Evolutionary conservation across 2,797 vertebrate genomes (phyloP), one percentile per base, ranked within the genome.

Genomic region (Gymnopithys bicolor): DNA sequence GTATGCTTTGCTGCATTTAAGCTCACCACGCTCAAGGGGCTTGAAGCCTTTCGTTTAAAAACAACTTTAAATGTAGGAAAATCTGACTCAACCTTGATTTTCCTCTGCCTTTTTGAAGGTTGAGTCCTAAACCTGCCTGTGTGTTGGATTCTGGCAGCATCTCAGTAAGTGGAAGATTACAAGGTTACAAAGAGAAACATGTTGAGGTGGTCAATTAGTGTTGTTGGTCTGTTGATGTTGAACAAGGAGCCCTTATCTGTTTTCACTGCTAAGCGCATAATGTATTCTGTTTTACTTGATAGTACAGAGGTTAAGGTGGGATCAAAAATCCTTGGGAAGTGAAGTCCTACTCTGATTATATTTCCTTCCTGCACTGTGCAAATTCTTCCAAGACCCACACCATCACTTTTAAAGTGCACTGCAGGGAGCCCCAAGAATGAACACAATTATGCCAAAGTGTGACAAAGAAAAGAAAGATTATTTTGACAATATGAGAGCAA

Each of bases 331-430:
- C 68, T 68, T 32, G 22, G 77, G 60, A 97, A 95, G 30, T 75
- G 84, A 84, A 86, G 78, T 80, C 77, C 87, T 73, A 56, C 59
- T 15, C 87, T 95, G 25, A 96, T 82, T 70, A 19, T 77, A 93
- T 94, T 97, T 97, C 91, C 96, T 97, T 97, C 91, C 95, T 60
- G 85, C 2, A 5, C 69, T 92, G 80, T 82, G 83, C 16, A 97
- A 93, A 94, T 90, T 91, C 74, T 82, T 91, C 56, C 80, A 91
- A 85, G 90, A 89, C 73, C 53, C 73, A 94, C 70, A 95, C 63
- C 70, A 85, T 95, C 41, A 74, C 73, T 93, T 96, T 94, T 85
- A 78, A 95, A 94, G 74, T 67, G 24, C 66, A 46, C 53, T 39
- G 53, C 64, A 82, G 46, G 68, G 80, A 95, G 59, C 46, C 53